A percentile compares a stretch with the other conserved stretches of the same genome.
Conservation (phyloP, 2,888 invertebrate species). For the Cenopis cana region DNA sequence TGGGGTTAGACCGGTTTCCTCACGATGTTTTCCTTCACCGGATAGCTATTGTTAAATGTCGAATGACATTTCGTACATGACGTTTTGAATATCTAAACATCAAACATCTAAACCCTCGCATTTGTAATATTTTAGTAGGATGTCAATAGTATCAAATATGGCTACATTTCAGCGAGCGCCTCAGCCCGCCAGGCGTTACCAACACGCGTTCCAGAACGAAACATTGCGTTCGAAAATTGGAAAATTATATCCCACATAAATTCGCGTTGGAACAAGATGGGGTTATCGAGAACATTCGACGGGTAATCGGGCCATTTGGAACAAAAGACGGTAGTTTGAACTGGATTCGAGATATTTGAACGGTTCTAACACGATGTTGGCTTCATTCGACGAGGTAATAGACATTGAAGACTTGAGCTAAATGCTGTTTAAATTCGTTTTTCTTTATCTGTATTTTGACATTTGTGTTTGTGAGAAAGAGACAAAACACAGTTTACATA, state of each 20-base stretch:
- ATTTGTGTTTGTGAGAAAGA: too few species aligned
- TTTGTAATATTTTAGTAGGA: too few species aligned
- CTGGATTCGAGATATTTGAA: slow-evolving; percentile 6
- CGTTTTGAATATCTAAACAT: too few species aligned
- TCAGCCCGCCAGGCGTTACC: slow-evolving; percentile 34
- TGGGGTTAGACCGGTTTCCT: too few species aligned
- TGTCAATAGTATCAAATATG: slow-evolving; percentile 45
- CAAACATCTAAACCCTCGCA: too few species aligned
- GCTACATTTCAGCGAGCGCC: slow-evolving; percentile 50
- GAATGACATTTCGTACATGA: too few species aligned
- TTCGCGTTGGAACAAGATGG: slow-evolving; percentile 58
- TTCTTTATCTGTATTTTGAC: too few species aligned
- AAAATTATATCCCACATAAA: slow-evolving; percentile 75
- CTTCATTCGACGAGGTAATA: not conserved
- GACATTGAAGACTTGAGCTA: not conserved
- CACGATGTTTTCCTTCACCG: too few species aligned
- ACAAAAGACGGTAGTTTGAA: slow-evolving; percentile 34
- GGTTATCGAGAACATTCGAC: slow-evolving; percentile 39
- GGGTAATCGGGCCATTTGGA: slow-evolving; percentile 32
- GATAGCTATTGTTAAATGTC: too few species aligned
- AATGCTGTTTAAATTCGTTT: too few species aligned
- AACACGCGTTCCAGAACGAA: slow-evolving; percentile 50
- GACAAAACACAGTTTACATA: too few species aligned
- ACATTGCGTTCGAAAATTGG: slow-evolving; percentile 77
- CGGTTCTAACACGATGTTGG: not conserved